Base-by-base conservation (phyloP, 2,888 invertebrate species). In the Tuta absoluta region DNA sequence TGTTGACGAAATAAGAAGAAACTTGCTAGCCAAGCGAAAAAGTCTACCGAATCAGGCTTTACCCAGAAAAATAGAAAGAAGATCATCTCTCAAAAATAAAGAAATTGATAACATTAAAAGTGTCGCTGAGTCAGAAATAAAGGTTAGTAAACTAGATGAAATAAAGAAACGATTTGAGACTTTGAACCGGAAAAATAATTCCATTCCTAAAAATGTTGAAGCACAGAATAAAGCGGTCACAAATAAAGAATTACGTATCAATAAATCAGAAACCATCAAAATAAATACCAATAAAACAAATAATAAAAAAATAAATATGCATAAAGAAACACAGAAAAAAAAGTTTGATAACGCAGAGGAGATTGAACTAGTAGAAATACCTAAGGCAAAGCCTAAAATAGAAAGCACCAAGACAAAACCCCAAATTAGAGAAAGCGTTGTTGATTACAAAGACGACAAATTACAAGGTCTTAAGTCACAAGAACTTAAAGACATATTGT, bases 11-110 rank as follows among this genome's bases (percentile, higher is more conserved):
- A 60, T 77, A 0, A 84, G 68, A 57, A 83, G 85, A 2, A 89
- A 77, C 77, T 87, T 89, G 72, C 89, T 89, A 38, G 68, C 83
- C 0, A 84, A 79, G 71, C 78, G 83, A 4, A 82, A 73, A 65
- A 88, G 81, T 65, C 79, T 85, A 63, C 79, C 82, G 0, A 81
- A 82, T 10, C 75, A 78, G 41, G 74, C 75, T 61, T 63, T 77
- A 21, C 69, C 75, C 1, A 72, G 69, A 58, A 61, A 60, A 62
- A 49, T 49, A 61, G 58, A 70, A 19, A 68, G 64, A 60, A 62
- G 49, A 48, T 62, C 28, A 7, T 65, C 65, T 8, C 59, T 74
- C 48, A 72, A 73, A 62, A 66, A 67, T 53, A 64, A n/a, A 19
- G 41, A 21, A 41, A 41, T 21, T 8, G 41, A 59, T 41, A 21